phyloP scores from a whole-genome alignment of 1,140 invertebrate species.

The Atta texana region DNA sequence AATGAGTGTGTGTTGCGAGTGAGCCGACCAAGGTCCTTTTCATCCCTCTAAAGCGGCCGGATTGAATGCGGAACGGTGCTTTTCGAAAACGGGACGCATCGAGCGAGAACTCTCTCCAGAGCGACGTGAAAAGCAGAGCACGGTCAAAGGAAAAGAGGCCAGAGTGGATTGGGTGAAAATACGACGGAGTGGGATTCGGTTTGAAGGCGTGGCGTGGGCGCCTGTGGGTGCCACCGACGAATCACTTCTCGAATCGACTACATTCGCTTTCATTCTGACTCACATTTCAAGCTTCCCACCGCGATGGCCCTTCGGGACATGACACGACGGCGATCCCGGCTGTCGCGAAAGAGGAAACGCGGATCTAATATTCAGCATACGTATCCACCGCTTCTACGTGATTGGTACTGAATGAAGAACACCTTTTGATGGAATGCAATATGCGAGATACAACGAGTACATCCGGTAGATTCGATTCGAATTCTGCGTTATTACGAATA shows the following conservation, averaged over 20 bases:
- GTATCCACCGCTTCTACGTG: conserved; percentile 14
- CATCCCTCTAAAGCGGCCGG: conserved; percentile 34
- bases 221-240: conserved; percentile 24
- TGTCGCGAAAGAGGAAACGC: conserved; percentile 1
- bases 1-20: not conserved
- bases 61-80: conserved; percentile 50
- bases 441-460: conserved; percentile 15
- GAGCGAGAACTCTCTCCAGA: conserved; percentile 41
- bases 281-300: conserved; percentile 26
- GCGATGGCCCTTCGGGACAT: conserved; percentile 13
- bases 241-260: conserved; percentile 33
- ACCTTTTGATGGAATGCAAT: conserved; percentile 37
- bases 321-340: not conserved
- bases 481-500: not conserved
- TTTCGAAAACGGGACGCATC: conserved; percentile 49
- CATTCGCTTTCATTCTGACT: conserved; percentile 25
- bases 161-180: conserved; percentile 55
- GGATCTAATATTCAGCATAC: conserved; percentile 44
- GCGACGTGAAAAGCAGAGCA: conserved; percentile 42
- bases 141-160: conserved; percentile 59
- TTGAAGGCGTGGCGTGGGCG: conserved; percentile 36
- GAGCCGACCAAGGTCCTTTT: conserved; percentile 35
- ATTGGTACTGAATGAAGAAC: conserved; percentile 48
- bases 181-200: conserved; percentile 16
- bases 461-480: not conserved